These are phyloP conservation scores for Habropoda laboriosa DNA, from an alignment of 1,140 invertebrate species.

Conservation along the genomic window DNA sequence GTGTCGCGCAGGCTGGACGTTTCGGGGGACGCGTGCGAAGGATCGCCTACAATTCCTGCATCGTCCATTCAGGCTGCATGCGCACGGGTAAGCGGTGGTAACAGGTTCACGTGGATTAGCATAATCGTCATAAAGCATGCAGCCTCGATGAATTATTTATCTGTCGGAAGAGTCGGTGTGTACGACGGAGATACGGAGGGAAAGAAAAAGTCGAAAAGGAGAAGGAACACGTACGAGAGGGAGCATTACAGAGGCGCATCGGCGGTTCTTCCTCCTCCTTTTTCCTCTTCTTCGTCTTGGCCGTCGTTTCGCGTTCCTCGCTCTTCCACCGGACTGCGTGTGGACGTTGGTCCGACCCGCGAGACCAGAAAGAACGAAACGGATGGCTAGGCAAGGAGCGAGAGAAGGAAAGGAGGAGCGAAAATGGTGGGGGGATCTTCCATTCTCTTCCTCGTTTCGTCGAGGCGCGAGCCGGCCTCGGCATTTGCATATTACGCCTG, in stretches of 20 bases:
- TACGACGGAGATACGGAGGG: slow-evolving; percentile 15
- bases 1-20: slow-evolving; percentile 14
- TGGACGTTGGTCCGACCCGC: slow-evolving; percentile 30
- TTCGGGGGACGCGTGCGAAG: slow-evolving; percentile 47
- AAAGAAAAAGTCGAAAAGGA: slow-evolving; percentile 51
- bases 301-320: background rate
- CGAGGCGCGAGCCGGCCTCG: slow-evolving; percentile 55
- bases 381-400: slow-evolving; percentile 32
- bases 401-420: slow-evolving; percentile 42
- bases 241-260: slow-evolving; percentile 38
- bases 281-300: slow-evolving; percentile 1
- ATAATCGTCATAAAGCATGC: slow-evolving; percentile 72
- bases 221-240: slow-evolving; percentile 38
- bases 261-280: too few species aligned
- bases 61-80: slow-evolving; percentile 57
- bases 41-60: slow-evolving; percentile 60
- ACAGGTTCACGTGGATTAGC: slow-evolving; percentile 69
- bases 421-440: slow-evolving; percentile 39
- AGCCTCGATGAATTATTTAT: slow-evolving; percentile 71
- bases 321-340: background rate
- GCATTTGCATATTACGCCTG: slow-evolving; percentile 68
- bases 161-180: slow-evolving; percentile 58
- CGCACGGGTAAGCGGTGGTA: slow-evolving; percentile 55
- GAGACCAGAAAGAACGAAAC: slow-evolving; percentile 27
- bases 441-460: slow-evolving; percentile 57